Evolutionary conservation across 2,888 invertebrate genomes (phyloP).

Genomic region (Lasioglossum figueresi): DNA sequence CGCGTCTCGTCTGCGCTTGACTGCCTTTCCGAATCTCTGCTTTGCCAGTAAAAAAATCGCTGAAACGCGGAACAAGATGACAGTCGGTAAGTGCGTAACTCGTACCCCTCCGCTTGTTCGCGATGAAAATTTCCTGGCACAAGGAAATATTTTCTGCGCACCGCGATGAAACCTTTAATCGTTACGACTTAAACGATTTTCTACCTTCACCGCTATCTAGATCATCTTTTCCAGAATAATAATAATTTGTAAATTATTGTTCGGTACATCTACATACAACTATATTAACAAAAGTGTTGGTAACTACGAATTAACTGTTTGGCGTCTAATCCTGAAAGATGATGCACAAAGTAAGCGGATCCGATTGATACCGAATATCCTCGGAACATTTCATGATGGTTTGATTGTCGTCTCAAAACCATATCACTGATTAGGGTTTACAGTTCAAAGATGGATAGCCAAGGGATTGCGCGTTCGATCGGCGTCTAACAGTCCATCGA

Average conservation of each 20-base stretch:
- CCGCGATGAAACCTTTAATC: neutral
- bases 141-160: neutral
- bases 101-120: neutral
- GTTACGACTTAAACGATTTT: neutral
- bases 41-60: conserved; percentile 22
- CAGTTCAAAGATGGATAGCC: neutral
- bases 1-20: conserved; percentile 57
- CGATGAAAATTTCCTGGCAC: conserved; percentile 16
- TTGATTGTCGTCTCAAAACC: neutral
- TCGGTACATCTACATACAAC: too few relatives aligned
- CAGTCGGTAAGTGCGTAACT: conserved; percentile 44
- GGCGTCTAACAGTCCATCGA: neutral
- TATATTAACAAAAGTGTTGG: too few relatives aligned
- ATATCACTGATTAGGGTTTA: neutral
- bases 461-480: neutral
- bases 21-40: conserved; percentile 49
- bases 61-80: conserved; percentile 35
- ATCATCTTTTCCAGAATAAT: neutral
- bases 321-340: neutral
- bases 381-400: neutral
- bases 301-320: neutral
- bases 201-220: neutral
- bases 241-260: too few relatives aligned
- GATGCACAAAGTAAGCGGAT: neutral
- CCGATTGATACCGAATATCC: neutral